These are phyloP conservation scores for Hydrotaea cyrtoneurina DNA, from an alignment of 2,888 invertebrate species.

Conservation along the genomic window DNA sequence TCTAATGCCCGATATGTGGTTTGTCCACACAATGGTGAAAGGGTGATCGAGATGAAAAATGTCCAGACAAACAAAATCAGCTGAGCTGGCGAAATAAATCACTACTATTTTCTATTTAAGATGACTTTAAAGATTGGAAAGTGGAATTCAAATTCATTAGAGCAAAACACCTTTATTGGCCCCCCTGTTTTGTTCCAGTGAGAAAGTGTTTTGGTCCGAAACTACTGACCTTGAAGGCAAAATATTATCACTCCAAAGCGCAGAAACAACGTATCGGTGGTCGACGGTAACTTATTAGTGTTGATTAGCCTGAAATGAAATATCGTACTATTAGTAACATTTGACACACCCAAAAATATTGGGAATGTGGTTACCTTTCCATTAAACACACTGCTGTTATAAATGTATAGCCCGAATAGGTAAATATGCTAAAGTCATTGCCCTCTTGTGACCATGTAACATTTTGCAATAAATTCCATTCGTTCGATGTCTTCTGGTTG, in stretches of 20 bases:
- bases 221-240: constrained; percentile 57
- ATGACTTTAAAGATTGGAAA: too few relatives aligned
- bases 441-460: constrained; percentile 64
- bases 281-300: constrained; percentile 20
- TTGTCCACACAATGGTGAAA: too few relatives aligned
- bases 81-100: too few relatives aligned
- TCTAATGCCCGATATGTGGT: too few relatives aligned
- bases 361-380: constrained; percentile 48
- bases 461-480: constrained; percentile 62
- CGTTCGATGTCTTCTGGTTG: constrained; percentile 59
- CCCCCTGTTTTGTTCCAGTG: not conserved
- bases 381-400: constrained; percentile 58
- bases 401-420: constrained; percentile 61
- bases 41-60: too few relatives aligned
- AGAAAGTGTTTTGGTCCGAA: not conserved
- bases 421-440: constrained; percentile 60
- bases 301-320: constrained; percentile 48
- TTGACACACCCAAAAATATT: not conserved
- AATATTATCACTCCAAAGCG: constrained; percentile 61
- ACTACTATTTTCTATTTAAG: too few relatives aligned
- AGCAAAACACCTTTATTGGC: too few relatives aligned
- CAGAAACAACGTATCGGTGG: constrained; percentile 54
- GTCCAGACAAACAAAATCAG: too few relatives aligned
- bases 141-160: too few relatives aligned
- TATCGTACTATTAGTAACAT: not conserved